Evolutionary conservation across 2,797 vertebrate species (phyloP), one percentile per base, ranked within the genome.

Genomic region (Pangasius mekongensis): DNA sequence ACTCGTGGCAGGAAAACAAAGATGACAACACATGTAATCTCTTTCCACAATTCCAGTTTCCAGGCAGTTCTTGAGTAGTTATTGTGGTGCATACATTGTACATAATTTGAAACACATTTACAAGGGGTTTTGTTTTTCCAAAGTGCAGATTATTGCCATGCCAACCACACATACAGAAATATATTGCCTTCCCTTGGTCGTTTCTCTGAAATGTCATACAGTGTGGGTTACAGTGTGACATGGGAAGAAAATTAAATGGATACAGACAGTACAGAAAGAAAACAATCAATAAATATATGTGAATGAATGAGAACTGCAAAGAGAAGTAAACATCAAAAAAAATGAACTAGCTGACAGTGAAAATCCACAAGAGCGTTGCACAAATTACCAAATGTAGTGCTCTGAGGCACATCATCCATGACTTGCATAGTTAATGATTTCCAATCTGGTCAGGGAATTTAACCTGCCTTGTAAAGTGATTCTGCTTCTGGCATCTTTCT

Each of bases 351-450:
- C 58, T 62, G 3, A 22, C 36, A 87, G 39, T 64, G 30, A 87
- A 87, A 76, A 49, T 76, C 52, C 69, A 82, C 56, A 49, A 64
- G 30, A 87, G 62, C 20, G 43, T 76, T 84, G 24, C 62, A 73
- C 39, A 76, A 71, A 80, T 87, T 87, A 36, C 58, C 56, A 83
- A 71, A 83, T 74, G 80, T 62, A 49, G 27, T 56, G 71, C 71
- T 77, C 58, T 77, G 30, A 84, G 60, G 82, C 60, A 20, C 62
- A 39, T n/a, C 22, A 76, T 76, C 9, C 82, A 47, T 84, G 30
- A 49, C 10, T 52, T 76, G 73, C 47, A 88, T 84, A 49, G 54
- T 9, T 83, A 73, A 85, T 77, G 82, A 88, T 69, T 80, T 85
- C 18, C 73, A 24, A 58, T 80, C 52, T 56, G 27, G 74, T 80